Base-by-base conservation (phyloP, 2,888 invertebrate genomes). In the Colletes collaris region DNA sequence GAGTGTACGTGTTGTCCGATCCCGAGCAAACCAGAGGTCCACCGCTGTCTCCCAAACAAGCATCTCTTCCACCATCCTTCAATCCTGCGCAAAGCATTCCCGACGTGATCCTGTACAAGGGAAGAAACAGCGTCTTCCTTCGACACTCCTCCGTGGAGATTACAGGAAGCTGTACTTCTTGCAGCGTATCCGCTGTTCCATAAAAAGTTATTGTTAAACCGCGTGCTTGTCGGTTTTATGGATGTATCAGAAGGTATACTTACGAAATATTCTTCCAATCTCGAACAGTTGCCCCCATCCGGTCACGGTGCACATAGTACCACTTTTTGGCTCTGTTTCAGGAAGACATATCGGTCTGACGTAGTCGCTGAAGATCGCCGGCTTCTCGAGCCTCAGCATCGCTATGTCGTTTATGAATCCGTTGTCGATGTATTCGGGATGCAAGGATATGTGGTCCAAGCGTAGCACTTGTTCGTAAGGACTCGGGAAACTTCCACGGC, bases 1-100 rank as follows among this genome's bases (percentile, higher is more conserved):
- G 84, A 2, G 88, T 91, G 62, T 91, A 92, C 85, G 88, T 88
- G 69, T 92, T 90, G 58, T 93, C 92, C 0, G 92, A 86, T 93
- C 96, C 96, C 92, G 96, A 95, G 90, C 97, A 97, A 94, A 97
- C 96, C 64, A 97, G 94, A 3, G 97, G 97, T 27, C 97, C 97
- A 5, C 97, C 97, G 0, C 96, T 96, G 93, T 97, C 97, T 0
- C 97, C 97, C 66, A 97, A 94, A 90, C 97, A 97, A 2, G 97
- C 97, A 92, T 97, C 97, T 55, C 96, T 94, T 0, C 97, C 97
- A 62, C 97, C 97, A 80, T 96, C 94, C 90, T 97, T 96, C 89
- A 95, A 95, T 27, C 97, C 97, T 64, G 97, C 97, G 90, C 97
- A 97, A 93, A 97, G 96, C 97, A 97, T 97, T 90, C 97, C 96